Conservation (phyloP, 2,797 vertebrate species). For the Ambastaia sidthimunki region DNA sequence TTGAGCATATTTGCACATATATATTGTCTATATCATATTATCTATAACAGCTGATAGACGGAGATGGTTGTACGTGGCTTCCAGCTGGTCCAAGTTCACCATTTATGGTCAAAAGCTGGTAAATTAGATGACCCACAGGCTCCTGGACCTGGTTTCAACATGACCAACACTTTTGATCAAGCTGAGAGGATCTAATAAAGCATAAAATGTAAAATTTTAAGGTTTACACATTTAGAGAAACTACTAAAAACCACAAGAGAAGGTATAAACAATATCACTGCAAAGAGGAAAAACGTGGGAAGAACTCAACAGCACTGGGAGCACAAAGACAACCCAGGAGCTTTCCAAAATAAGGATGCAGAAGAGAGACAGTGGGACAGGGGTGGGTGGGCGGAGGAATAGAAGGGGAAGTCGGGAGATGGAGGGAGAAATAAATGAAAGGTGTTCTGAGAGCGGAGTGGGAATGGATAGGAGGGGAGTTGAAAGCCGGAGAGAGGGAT, state of each 20-base stretch:
- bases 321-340: constrained; percentile 14
- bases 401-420: constrained; percentile 66
- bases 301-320: constrained; percentile 12
- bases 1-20: too few species aligned
- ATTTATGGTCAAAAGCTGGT: not conserved
- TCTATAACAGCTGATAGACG: too few species aligned
- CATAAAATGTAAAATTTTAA: not conserved
- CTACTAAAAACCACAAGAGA: constrained; percentile 1
- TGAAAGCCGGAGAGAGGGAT: constrained; percentile 63
- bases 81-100: not conserved
- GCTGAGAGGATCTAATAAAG: not conserved
- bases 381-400: constrained; percentile 67
- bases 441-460: constrained; percentile 38
- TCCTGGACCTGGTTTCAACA: not conserved
- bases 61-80: not conserved
- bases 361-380: constrained; percentile 25
- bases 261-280: not conserved
- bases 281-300: not conserved
- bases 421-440: constrained; percentile 52
- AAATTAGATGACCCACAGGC: not conserved
- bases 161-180: not conserved
- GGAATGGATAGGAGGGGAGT: constrained; percentile 58
- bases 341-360: constrained; percentile 35
- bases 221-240: not conserved
- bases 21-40: too few species aligned